Evolutionary conservation across 2,888 invertebrate species (phyloP).

Genomic region (Hydrotaea diabolus): DNA sequence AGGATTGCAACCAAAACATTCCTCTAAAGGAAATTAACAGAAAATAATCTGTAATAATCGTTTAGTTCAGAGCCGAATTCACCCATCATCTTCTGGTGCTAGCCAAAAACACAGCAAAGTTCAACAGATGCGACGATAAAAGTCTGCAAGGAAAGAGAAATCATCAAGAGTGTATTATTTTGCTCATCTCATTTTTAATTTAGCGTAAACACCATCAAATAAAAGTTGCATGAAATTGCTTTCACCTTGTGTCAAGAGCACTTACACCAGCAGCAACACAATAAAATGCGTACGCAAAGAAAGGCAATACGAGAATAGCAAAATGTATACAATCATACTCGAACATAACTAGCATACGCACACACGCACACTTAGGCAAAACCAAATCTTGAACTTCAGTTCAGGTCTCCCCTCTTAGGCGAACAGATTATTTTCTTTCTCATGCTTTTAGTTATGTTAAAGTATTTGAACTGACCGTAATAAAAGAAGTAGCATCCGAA

Average conservation of each 20-base stretch:
- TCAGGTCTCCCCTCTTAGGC: background rate
- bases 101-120: no score
- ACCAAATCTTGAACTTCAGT: background rate
- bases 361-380: background rate
- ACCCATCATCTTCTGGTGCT: no score
- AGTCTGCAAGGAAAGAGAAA: background rate
- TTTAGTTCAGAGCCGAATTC: no score
- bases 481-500: conserved; percentile 36
- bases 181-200: conserved; percentile 50
- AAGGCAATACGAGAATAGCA: background rate
- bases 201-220: conserved; percentile 53
- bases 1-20: no score
- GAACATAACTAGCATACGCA: background rate
- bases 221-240: conserved; percentile 58
- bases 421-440: conserved; percentile 29
- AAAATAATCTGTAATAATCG: no score
- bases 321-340: background rate
- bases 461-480: conserved; percentile 51
- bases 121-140: background rate
- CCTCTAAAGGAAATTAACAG: no score
- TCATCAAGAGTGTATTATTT: conserved; percentile 13
- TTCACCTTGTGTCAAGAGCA: conserved; percentile 55
- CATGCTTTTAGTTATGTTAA: conserved; percentile 9
- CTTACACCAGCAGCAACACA: background rate
- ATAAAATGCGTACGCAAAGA: conserved; percentile 39